phyloP scores from a whole-genome alignment of 37 sponge, comb jelly and placozoan genomes.

The Crambe crambe region DNA sequence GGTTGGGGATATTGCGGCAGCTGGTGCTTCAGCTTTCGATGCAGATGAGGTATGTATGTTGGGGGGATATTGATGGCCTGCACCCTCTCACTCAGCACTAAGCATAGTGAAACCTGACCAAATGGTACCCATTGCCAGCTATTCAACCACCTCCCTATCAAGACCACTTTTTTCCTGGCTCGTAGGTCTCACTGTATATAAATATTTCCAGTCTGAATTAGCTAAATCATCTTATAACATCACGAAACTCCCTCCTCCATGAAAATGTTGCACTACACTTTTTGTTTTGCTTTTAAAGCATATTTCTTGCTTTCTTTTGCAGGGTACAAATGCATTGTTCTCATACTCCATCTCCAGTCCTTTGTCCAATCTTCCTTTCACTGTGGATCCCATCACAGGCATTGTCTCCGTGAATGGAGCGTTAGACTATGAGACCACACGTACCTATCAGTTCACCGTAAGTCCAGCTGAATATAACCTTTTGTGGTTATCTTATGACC shows the following conservation, averaged over 20 bases:
- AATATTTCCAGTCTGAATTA: too few relatives aligned
- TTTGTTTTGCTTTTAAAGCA: too few relatives aligned
- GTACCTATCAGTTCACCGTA: constrained; percentile 26
- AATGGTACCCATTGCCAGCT: too few relatives aligned
- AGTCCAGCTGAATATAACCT: not conserved
- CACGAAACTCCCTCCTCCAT: too few relatives aligned
- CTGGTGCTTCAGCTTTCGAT: constrained; percentile 27
- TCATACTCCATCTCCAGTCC: not conserved
- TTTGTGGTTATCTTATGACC: not conserved
- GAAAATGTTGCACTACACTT: too few relatives aligned
- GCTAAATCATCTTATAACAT: too few relatives aligned
- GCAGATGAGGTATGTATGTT: constrained; percentile 16
- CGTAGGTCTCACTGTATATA: too few relatives aligned
- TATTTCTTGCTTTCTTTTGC: not conserved
- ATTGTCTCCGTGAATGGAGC: constrained; percentile 30
- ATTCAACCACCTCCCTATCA: too few relatives aligned
- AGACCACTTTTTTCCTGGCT: too few relatives aligned
- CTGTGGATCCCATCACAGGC: constrained; percentile 40
- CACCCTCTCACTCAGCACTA: too few relatives aligned
- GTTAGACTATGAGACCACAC: constrained; percentile 41
- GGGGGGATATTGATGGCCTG: not conserved
- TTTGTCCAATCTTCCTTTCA: constrained; percentile 24
- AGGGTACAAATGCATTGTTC: constrained; percentile 34
- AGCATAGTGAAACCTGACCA: too few relatives aligned
- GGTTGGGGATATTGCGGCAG: constrained; percentile 19